Evolutionary conservation across 1,140 invertebrate species (phyloP).

Genomic region (Pomacea maculata): DNA sequence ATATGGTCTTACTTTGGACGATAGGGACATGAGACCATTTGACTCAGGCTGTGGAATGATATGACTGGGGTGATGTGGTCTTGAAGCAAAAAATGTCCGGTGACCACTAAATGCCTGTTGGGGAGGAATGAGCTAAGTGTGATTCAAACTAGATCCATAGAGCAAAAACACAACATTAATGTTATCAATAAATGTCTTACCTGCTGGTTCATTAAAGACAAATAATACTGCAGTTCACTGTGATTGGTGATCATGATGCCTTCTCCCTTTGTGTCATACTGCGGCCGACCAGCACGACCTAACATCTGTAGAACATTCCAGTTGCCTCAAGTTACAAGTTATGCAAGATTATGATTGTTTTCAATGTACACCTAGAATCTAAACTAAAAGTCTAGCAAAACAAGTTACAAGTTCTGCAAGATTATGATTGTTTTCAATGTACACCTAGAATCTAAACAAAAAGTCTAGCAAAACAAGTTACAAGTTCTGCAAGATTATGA

Average conservation of each 20-base stretch:
- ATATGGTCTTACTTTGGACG: too few species aligned
- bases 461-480: background rate
- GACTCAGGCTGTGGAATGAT: too few species aligned
- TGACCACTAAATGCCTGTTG: too few species aligned
- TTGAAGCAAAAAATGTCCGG: too few species aligned
- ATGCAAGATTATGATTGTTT: background rate
- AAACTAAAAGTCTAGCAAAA: too few species aligned
- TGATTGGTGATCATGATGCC: conserved; percentile 98
- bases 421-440: background rate
- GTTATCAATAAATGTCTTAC: conserved; percentile 68
- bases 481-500: background rate
- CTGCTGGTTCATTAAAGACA: conserved; percentile 97
- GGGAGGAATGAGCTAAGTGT: too few species aligned
- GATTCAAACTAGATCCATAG: too few species aligned
- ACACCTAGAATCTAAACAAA: background rate
- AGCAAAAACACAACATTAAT: too few species aligned
- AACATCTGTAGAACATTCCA: conserved; percentile 76
- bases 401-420: background rate
- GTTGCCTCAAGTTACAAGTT: background rate
- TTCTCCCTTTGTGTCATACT: conserved; percentile 98
- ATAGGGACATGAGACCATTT: too few species aligned
- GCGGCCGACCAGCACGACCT: conserved; percentile 95
- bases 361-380: background rate
- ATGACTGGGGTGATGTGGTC: too few species aligned
- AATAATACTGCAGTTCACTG: conserved; percentile 97